phyloP scores from a whole-genome alignment of 2,113 vertebrate genomes.

The Sturnus vulgaris region DNA sequence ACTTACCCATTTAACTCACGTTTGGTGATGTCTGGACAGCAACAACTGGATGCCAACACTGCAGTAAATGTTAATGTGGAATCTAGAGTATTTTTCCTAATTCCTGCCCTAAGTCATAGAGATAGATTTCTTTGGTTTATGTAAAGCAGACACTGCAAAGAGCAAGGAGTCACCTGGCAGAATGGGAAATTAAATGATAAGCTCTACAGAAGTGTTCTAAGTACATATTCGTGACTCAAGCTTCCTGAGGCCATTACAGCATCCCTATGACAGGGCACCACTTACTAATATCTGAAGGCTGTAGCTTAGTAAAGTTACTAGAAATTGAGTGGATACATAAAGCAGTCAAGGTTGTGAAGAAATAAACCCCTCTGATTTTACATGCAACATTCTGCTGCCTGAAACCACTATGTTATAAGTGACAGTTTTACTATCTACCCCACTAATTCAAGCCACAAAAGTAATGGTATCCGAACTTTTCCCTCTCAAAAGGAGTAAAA shows the following conservation, averaged over 20 bases:
- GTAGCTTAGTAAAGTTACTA: neutral
- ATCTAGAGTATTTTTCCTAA: neutral
- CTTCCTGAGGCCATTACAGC: neutral
- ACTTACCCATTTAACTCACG: neutral
- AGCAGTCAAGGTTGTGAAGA: neutral
- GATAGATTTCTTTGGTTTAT: neutral
- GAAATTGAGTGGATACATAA: neutral
- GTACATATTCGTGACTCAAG: neutral
- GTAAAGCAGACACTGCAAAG: neutral
- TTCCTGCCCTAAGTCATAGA: neutral
- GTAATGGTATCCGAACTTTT: neutral
- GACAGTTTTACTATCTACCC: neutral
- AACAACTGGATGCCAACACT: neutral
- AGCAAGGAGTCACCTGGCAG: neutral
- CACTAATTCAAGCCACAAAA: constrained; percentile 21
- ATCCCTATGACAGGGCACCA: neutral
- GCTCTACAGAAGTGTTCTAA: neutral
- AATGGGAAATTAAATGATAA: neutral
- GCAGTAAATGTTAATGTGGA: neutral
- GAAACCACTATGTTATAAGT: neutral
- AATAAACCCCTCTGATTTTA: neutral
- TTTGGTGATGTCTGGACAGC: neutral
- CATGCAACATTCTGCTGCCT: neutral
- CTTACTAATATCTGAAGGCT: neutral
- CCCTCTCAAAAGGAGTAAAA: neutral